phyloP scores from a whole-genome alignment of 2,888 invertebrate species.

The Chrysotoxum bicinctum region DNA sequence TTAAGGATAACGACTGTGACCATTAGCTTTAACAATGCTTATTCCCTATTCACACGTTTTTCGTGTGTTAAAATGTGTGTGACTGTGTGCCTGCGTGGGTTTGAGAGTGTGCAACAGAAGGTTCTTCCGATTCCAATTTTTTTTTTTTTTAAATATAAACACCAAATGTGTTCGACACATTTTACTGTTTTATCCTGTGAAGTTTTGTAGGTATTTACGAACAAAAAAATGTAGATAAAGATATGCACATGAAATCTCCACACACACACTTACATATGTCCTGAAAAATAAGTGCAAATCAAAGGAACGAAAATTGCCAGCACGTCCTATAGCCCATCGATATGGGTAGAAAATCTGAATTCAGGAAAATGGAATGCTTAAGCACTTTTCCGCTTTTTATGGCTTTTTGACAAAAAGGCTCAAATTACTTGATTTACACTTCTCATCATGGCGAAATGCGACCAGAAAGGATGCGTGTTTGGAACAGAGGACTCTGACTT shows the following conservation, averaged over 20 bases:
- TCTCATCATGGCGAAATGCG: constrained; percentile 21
- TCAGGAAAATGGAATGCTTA: constrained; percentile 37
- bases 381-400: constrained; percentile 2
- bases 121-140: constrained; percentile 17
- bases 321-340: constrained; percentile 15
- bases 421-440: constrained; percentile 60
- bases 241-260: not conserved
- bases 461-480: not conserved
- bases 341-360: constrained; percentile 16
- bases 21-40: constrained; percentile 69
- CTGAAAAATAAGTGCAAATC: constrained; percentile 10
- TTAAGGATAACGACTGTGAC: constrained; percentile 71
- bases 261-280: not conserved
- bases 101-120: constrained; percentile 5
- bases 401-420: constrained; percentile 53
- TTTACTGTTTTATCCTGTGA: not conserved
- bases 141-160: not conserved
- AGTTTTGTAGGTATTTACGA: not conserved
- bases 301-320: constrained; percentile 52
- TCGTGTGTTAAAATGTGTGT: not conserved
- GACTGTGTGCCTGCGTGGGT: not conserved
- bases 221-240: not conserved
- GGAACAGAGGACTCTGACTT: not conserved
- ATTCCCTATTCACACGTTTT: constrained; percentile 69
- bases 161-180: not conserved